Percentiles rank a stretch among this genome's conserved stretches.
Conservation (phyloP, 2,797 vertebrate genomes). For the Cossypha caffra region DNA sequence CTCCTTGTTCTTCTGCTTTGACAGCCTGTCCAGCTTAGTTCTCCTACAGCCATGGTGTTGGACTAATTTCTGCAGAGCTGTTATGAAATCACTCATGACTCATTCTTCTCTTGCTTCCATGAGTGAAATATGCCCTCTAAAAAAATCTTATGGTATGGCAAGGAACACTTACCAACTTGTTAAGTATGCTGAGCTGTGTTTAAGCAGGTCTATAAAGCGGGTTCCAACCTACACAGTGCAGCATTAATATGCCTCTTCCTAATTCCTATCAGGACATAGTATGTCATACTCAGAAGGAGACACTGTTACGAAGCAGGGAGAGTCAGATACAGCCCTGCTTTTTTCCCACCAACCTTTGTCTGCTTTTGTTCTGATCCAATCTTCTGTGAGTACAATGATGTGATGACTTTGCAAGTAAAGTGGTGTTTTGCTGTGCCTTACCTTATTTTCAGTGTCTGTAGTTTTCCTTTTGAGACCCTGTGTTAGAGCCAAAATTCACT, state of each 20-base stretch:
- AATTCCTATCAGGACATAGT: not conserved
- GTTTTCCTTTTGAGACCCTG: not conserved
- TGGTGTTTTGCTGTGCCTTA: not conserved
- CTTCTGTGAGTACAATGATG: not conserved
- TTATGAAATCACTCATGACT: conserved; percentile 23
- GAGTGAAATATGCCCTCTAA: not conserved
- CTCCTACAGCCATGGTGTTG: not conserved
- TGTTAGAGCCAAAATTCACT: not conserved
- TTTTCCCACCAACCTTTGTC: not conserved
- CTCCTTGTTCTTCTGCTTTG: not conserved
- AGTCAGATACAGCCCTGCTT: not conserved
- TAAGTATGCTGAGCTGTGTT: not conserved
- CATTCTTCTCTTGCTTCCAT: not conserved
- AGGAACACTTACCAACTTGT: not conserved
- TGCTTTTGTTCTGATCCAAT: not conserved
- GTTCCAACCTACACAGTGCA: not conserved
- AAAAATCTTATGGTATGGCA: not conserved
- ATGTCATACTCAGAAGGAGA: not conserved
- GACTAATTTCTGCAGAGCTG: not conserved
- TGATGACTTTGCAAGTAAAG: not conserved
- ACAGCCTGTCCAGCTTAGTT: not conserved
- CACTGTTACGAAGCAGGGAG: not conserved
- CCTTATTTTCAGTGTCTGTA: not conserved
- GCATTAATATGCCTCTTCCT: not conserved
- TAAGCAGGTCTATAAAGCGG: not conserved